These are phyloP conservation scores for Drosophila watanabei DNA, from an alignment of 1,140 invertebrate species.

Conservation along the genomic window DNA sequence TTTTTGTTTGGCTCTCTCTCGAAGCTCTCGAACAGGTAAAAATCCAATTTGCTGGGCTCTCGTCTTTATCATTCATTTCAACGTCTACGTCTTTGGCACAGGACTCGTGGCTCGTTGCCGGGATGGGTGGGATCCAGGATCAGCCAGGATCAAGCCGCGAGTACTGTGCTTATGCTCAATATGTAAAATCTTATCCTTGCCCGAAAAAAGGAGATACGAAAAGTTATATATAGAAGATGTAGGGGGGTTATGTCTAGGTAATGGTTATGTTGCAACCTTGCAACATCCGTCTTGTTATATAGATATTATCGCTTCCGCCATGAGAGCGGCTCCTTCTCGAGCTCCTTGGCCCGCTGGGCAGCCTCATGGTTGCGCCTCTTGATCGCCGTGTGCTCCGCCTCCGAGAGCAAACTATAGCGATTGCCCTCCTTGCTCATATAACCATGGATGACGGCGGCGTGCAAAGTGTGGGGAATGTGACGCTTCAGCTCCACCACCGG, in stretches of 20 bases:
- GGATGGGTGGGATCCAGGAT: too few species aligned
- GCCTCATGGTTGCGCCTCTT: slow-evolving; percentile 62
- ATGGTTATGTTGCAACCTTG: too few species aligned
- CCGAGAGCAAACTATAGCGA: slow-evolving; percentile 59
- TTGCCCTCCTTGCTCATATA: slow-evolving; percentile 69
- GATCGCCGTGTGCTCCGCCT: slow-evolving; percentile 61
- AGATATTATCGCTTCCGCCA: slow-evolving; percentile 61
- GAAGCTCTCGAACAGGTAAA: slow-evolving; percentile 18
- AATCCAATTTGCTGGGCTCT: slow-evolving; percentile 15
- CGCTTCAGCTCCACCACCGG: slow-evolving; percentile 64
- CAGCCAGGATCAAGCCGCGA: slow-evolving; percentile 23
- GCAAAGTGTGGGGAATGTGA: slow-evolving; percentile 64
- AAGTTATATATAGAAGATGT: background rate
- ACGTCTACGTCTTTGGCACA: background rate
- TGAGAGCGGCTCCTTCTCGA: slow-evolving; percentile 69
- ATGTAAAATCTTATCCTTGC: slow-evolving; percentile 10
- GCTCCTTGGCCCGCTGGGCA: slow-evolving; percentile 63
- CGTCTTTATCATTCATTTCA: background rate
- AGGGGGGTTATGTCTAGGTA: too few species aligned
- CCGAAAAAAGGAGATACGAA: slow-evolving; percentile 1
- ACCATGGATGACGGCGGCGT: slow-evolving; percentile 55
- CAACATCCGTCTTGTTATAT: too few species aligned
- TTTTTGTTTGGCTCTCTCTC: too few species aligned
- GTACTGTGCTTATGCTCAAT: slow-evolving; percentile 26
- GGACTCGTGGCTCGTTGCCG: slow-evolving; percentile 14